Evolutionary conservation across 35 echinoderm and acorn worm genomes (phyloP).

Genomic region (Anneissia japonica): DNA sequence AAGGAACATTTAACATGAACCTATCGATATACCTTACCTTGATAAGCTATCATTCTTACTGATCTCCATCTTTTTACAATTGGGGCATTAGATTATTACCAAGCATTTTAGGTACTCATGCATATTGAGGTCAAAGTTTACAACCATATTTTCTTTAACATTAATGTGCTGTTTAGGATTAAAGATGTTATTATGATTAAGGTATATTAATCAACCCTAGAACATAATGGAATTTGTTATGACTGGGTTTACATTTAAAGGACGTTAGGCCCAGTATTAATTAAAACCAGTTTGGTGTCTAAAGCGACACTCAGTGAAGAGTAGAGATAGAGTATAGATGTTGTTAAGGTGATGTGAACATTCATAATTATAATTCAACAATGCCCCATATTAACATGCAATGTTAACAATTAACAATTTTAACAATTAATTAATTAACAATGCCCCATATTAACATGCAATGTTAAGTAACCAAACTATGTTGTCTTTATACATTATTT

Average conservation of each 20-base stretch:
- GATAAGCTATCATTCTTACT: not conserved
- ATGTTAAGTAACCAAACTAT: not conserved
- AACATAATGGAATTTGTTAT: not conserved
- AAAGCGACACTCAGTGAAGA: not conserved
- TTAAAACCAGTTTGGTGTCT: not conserved
- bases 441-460: not conserved
- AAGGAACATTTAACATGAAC: not conserved
- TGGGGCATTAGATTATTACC: not conserved
- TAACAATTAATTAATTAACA: too few relatives aligned
- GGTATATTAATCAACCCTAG: not conserved
- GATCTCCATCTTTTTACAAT: not conserved
- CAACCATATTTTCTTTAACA: too few relatives aligned
- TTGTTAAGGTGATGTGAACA: not conserved
- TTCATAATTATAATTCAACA: not conserved
- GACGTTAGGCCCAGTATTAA: not conserved
- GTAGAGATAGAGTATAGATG: not conserved
- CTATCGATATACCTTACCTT: not conserved
- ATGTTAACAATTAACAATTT: too few relatives aligned
- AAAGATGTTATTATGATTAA: not conserved
- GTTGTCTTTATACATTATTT: not conserved
- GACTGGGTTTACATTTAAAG: not conserved
- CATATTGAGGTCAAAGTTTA: not conserved
- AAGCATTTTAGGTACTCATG: not conserved
- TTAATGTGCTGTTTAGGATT: too few relatives aligned
- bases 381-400: not conserved